phyloP scores from a whole-genome alignment of 2,113 vertebrate species.

The Furnarius figulus region DNA sequence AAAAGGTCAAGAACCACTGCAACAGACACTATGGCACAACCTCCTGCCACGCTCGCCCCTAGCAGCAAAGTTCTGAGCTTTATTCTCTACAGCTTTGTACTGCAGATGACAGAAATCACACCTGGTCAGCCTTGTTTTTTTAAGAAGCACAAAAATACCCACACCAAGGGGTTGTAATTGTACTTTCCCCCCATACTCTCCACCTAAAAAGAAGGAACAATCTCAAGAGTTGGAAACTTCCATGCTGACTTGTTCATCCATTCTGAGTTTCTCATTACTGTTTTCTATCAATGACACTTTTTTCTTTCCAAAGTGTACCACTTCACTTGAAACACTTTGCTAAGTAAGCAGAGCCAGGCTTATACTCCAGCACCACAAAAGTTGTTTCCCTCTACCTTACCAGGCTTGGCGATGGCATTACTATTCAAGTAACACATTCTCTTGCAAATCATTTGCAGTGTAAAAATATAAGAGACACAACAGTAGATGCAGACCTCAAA shows the following conservation, averaged over 20 bases:
- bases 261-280: background rate
- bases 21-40: background rate
- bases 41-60: background rate
- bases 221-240: background rate
- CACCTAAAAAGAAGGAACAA: background rate
- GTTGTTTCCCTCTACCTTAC: background rate
- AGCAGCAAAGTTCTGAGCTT: background rate
- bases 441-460: background rate
- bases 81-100: background rate
- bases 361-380: background rate
- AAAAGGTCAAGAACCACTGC: background rate
- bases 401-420: background rate
- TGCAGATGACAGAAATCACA: background rate
- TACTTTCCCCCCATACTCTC: accelerated
- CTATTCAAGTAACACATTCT: background rate
- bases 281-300: background rate
- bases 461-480: background rate
- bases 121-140: background rate
- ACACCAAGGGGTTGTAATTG: background rate
- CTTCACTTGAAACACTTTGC: background rate
- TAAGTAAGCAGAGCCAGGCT: background rate
- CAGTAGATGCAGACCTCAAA: background rate
- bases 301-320: accelerated
- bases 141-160: background rate
- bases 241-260: accelerated